Conservation (phyloP, 2,113 vertebrate genomes). For the Tringa solitaria region DNA sequence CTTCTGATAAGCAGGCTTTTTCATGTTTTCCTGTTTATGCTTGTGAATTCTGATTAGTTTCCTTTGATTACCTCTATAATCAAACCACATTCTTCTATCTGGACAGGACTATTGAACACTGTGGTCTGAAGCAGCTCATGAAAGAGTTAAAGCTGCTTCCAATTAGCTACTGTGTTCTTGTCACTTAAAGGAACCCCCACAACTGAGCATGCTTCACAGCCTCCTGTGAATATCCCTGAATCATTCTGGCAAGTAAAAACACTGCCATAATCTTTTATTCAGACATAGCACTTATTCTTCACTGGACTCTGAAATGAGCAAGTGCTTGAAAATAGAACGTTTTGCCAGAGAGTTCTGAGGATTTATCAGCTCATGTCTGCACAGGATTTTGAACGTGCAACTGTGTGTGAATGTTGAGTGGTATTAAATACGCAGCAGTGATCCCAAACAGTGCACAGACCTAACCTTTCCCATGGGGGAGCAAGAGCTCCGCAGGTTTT, state of each 20-base stretch:
- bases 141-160: constrained; percentile 56
- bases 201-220: constrained; percentile 18
- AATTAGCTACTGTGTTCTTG: background rate
- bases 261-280: constrained; percentile 41
- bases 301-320: constrained; percentile 39
- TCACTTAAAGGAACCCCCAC: background rate
- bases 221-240: constrained; percentile 41
- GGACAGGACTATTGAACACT: background rate
- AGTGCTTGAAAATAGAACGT: background rate
- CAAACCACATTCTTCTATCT: background rate
- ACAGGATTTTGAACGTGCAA: background rate
- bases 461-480: background rate
- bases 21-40: background rate
- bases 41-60: background rate
- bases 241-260: constrained; percentile 47
- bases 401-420: background rate
- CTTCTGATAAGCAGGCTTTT: background rate
- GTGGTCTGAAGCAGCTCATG: background rate
- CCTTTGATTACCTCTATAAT: background rate
- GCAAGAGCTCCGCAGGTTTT: background rate
- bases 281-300: background rate
- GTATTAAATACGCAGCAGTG: background rate
- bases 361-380: background rate
- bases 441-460: background rate
- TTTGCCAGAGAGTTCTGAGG: constrained; percentile 10